These are phyloP conservation scores for Chaetops frenatus DNA, from an alignment of 2,113 vertebrate genomes.

Conservation along the genomic window DNA sequence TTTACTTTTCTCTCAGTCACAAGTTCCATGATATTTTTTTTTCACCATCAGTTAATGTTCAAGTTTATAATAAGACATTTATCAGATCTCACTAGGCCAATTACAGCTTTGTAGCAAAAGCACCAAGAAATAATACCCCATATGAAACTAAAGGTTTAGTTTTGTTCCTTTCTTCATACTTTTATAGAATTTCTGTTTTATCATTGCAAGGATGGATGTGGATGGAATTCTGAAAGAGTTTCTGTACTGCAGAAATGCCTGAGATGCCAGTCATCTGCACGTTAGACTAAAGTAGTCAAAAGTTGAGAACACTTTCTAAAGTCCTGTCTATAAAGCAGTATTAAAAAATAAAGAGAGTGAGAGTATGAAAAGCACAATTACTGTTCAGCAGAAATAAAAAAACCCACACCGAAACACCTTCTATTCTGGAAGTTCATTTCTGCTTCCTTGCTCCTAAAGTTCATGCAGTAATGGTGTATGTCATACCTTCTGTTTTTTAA, in stretches of 20 bases:
- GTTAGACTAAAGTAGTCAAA: conserved; percentile 31
- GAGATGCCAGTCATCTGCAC: neutral
- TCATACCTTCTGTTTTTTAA: conserved; percentile 26
- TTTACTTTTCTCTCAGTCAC: conserved; percentile 67
- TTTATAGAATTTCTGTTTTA: conserved; percentile 27
- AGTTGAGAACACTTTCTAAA: conserved; percentile 17
- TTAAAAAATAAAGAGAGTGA: neutral
- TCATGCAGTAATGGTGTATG: neutral
- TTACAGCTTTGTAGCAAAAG: conserved; percentile 62
- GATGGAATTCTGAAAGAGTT: conserved; percentile 48
- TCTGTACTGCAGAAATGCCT: neutral
- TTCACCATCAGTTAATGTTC: conserved; percentile 53
- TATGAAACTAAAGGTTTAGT: conserved; percentile 39
- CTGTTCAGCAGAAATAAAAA: neutral
- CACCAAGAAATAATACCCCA: conserved; percentile 38
- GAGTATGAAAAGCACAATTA: neutral
- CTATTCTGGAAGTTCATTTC: conserved; percentile 3
- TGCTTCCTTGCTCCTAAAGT: conserved; percentile 4
- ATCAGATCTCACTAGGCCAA: conserved; percentile 65
- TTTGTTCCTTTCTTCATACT: neutral
- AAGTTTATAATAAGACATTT: conserved; percentile 68
- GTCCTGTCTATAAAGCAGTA: neutral
- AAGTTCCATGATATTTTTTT: conserved; percentile 68
- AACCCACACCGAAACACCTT: neutral
- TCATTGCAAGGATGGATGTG: neutral